These are phyloP conservation scores for Triops longicaudatus DNA, from an alignment of 1,140 invertebrate species.

Conservation along the genomic window DNA sequence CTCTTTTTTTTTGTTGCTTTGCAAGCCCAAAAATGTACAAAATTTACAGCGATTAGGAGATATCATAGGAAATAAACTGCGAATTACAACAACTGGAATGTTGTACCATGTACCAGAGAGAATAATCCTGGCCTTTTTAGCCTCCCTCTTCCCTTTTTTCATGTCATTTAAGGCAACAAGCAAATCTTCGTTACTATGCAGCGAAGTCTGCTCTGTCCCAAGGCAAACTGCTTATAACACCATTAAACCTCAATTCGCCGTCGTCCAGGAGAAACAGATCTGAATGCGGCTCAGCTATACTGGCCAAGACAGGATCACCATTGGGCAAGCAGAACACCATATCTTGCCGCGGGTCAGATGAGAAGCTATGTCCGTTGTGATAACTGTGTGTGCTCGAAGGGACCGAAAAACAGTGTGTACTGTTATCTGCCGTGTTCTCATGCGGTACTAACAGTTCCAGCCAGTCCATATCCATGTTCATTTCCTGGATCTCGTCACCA, in stretches of 20 bases:
- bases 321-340: slow-evolving; percentile 30
- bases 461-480: slow-evolving; percentile 67
- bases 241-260: slow-evolving; percentile 52
- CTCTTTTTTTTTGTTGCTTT: not conserved
- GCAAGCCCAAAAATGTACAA: slow-evolving; percentile 4
- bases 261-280: slow-evolving; percentile 64
- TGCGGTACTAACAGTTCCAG: slow-evolving; percentile 54
- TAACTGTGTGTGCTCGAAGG: slow-evolving; percentile 10
- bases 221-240: slow-evolving; percentile 41
- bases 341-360: not conserved
- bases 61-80: not conserved
- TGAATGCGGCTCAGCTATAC: slow-evolving; percentile 52
- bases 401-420: slow-evolving; percentile 17
- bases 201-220: slow-evolving; percentile 58
- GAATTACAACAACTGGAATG: slow-evolving; percentile 2
- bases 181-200: slow-evolving; percentile 40
- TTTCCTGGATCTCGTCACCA: slow-evolving; percentile 43
- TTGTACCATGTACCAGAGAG: not conserved
- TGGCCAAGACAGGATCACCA: slow-evolving; percentile 51
- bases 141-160: not conserved
- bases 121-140: not conserved
- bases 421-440: slow-evolving; percentile 31
- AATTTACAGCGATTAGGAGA: not conserved
- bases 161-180: not conserved
- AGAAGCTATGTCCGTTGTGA: not conserved